Evolutionary conservation across 2,797 vertebrate genomes (phyloP), one percentile per base, ranked within the genome.

Genomic region (Hylomyscus alleni): DNA sequence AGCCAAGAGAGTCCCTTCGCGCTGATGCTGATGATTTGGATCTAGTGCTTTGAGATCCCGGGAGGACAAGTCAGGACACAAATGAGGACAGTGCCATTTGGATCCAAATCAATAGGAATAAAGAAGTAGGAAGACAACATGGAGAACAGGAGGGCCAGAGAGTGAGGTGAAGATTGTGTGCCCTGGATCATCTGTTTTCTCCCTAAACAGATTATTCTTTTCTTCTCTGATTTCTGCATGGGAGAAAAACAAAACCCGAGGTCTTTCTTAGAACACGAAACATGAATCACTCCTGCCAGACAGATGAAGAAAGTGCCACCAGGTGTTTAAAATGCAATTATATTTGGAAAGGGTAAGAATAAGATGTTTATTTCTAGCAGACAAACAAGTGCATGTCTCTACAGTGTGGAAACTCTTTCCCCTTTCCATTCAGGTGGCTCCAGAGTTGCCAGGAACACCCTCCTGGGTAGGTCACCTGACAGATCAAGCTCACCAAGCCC

Each of bases 391-490:
- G 37, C 40, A 0, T 52, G 78, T 92, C 95, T 95, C 86, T 34
- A 8, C 37, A 1, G 89, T 62, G 88, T 95, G 93, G 95, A 96
- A 96, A 67, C 22, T 17, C 81, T 56, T 75, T 82, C 97, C 94
- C 91, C 89, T 96, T 97, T 95, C 91, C 9, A 9, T 72, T 76
- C 73, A 0, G 1, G 60, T n/a, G 37, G 12, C 47, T 58, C 83
- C 93, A 58, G 17, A 56, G 93, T 22, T 3, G 67, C 85, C 29
- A 14, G 6, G 62, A 67, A 65, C 50, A 52, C 56, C 82, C 81
- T 60, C 88, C 89, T 19, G 5, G 73, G 77, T 81, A 94, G 47
- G 97, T 96, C 94, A 94, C 97, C 97, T 97, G 97, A 65, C 93
- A 95, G 97, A 97, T 96, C 60, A 96, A 81, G 54, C 96, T 97